Evolutionary conservation across 2,113 vertebrate genomes (phyloP), one percentile per base, ranked within the genome.

Genomic region (Mystacornis crossleyi): DNA sequence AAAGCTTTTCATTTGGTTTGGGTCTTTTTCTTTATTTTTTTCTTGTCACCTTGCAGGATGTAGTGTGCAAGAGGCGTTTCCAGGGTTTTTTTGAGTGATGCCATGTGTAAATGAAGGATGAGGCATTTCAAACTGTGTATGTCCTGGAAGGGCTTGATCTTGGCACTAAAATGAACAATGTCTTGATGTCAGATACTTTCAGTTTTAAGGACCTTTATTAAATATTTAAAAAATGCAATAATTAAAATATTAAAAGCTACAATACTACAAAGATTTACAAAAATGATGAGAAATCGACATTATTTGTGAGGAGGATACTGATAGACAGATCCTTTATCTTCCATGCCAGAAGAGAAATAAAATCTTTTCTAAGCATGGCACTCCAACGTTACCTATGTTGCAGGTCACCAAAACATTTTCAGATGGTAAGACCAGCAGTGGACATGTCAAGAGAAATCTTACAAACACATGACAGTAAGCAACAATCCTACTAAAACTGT

Each of bases 21-120:
- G 2, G 2, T n/a, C 0, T 5, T n/a, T 17, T 24, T 11, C 1
- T 26, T 33, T 12, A 18, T 29, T 45, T 26, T 26, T 18, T 74
- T 8, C 8, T n/a, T 31, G 34, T 34, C n/a, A 66, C 8, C 6
- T 61, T 58, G 18, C 8, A 77, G 51, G 6, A 40, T n/a, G 13
- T 23, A 17, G 7, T 36, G 34, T 62, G 24, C 24, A 61, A 83
- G 51, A 51, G 18, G 4, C 2, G 36, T 72, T 87, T 74, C 19
- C 31, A 43, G 38, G 16, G 7, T 26, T 13, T 45, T 57, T 82
- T 34, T 50, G 20, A 54, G 8, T 2, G 0, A 31, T 48, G 15
- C 3, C 12, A 24, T 1, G 1, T 43, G 13, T 50, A 45, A 38
- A n/a, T 28, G 18, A 64, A 77, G 10, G 34, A 36, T 40, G 11